A percentile compares a stretch with the other conserved stretches of the same genome.
These are phyloP conservation scores for Tylochromis polylepis DNA, from an alignment of 2,113 vertebrate species.

Conservation along the genomic window DNA sequence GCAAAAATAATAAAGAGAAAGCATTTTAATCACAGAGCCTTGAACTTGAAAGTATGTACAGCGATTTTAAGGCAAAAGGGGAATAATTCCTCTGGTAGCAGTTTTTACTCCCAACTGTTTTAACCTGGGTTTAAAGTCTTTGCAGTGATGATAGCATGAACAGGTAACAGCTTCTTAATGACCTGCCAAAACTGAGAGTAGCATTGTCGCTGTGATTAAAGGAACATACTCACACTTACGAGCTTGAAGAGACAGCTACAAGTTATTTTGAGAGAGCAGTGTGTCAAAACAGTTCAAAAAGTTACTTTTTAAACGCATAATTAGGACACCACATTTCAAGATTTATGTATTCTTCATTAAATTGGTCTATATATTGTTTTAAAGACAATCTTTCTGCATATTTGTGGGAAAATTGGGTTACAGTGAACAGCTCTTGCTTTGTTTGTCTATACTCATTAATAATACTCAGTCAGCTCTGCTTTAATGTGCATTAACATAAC, in stretches of 20 bases:
- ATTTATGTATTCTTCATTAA: neutral
- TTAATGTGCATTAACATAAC: neutral
- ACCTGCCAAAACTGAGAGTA: neutral
- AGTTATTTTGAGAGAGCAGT: neutral
- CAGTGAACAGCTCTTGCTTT: neutral
- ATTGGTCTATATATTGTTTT: neutral
- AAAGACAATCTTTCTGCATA: neutral
- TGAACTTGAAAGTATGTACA: neutral
- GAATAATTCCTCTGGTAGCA: neutral
- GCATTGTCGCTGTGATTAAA: neutral
- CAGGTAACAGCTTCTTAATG: neutral
- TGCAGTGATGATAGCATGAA: neutral
- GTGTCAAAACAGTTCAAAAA: neutral
- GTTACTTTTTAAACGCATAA: neutral
- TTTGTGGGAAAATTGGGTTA: neutral
- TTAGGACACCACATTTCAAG: neutral
- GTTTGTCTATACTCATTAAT: neutral
- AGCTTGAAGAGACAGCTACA: neutral
- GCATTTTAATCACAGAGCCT: constrained; percentile 65
- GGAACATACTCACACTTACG: neutral
- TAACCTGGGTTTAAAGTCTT: neutral
- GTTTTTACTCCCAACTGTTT: neutral
- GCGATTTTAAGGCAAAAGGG: neutral
- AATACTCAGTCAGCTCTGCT: neutral
- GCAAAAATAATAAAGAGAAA: constrained; percentile 72